Conservation (phyloP, 1,140 invertebrate species). For the Cyrtorhinus lividipennis region DNA sequence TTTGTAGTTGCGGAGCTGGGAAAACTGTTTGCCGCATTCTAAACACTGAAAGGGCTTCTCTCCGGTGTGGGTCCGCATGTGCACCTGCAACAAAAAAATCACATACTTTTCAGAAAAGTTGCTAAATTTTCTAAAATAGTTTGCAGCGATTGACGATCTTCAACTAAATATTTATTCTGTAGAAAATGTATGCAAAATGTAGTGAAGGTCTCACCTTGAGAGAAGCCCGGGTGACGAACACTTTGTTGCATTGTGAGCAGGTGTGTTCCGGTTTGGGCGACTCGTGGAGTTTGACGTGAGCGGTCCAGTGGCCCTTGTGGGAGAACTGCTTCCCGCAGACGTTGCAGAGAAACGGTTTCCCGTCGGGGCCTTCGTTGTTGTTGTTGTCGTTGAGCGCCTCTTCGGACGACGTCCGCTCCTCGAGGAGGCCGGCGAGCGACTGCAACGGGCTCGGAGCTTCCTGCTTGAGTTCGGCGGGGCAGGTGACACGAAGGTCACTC, state of each 20-base stretch:
- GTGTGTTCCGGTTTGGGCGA: conserved; percentile 30
- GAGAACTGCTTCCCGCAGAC: conserved; percentile 38
- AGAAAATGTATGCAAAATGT: too few species aligned
- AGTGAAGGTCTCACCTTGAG: conserved; percentile 35
- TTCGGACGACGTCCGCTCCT: background rate
- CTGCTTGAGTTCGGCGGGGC: background rate
- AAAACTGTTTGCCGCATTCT: conserved; percentile 39
- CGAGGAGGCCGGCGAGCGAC: conserved; percentile 17
- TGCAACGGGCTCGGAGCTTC: conserved; percentile 14
- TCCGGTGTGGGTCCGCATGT: conserved; percentile 50
- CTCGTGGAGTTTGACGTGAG: conserved; percentile 25
- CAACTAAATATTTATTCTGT: background rate
- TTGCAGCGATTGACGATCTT: too few species aligned
- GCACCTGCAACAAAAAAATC: conserved; percentile 28
- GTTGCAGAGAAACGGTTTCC: conserved; percentile 41
- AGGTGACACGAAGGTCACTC: conserved; percentile 9
- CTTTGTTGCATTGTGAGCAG: conserved; percentile 40
- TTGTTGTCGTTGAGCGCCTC: conserved; percentile 21
- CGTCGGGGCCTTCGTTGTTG: conserved; percentile 34
- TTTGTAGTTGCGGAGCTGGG: conserved; percentile 27
- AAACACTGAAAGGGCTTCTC: conserved; percentile 46
- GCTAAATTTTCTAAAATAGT: too few species aligned
- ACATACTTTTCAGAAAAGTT: background rate
- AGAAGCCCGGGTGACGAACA: conserved; percentile 36
- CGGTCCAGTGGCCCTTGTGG: conserved; percentile 22